Conservation (phyloP, 2,797 vertebrate genomes). For the Pseudochromis fuscus region DNA sequence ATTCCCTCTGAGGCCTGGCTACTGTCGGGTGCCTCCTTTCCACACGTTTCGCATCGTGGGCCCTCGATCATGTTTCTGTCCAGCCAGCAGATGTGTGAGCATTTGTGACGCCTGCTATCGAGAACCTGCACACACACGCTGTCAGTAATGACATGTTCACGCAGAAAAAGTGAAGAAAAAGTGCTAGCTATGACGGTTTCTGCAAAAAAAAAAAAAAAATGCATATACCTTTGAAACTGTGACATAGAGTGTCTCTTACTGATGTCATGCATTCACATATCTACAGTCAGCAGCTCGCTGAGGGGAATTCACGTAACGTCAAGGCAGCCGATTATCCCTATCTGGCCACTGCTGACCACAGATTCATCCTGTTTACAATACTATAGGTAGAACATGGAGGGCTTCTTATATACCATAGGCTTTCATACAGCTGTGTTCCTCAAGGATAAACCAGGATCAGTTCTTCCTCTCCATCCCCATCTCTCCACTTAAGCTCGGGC, state of each 20-base stretch:
- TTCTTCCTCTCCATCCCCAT: conserved; percentile 54
- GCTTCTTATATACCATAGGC: conserved; percentile 14
- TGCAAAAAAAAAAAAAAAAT: conserved; percentile 1
- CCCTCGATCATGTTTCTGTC: conserved; percentile 46
- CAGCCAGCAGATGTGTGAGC: conserved; percentile 30
- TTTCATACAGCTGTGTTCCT: conserved; percentile 55
- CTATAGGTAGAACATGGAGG: conserved; percentile 16
- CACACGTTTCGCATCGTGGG: conserved; percentile 49
- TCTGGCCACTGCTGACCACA: conserved; percentile 35
- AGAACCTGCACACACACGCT: conserved; percentile 32
- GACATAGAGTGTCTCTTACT: conserved; percentile 7
- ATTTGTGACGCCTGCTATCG: background rate
- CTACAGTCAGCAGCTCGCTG: conserved; percentile 38
- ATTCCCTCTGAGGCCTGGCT: conserved; percentile 64
- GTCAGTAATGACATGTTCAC: conserved; percentile 57
- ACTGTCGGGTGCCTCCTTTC: conserved; percentile 47
- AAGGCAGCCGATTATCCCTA: conserved; percentile 46
- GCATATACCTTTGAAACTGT: conserved; percentile 7
- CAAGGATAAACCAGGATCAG: conserved; percentile 68
- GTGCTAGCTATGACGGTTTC: conserved; percentile 39
- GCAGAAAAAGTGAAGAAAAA: conserved; percentile 50
- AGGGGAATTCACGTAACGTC: conserved; percentile 38
- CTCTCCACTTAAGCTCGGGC: conserved; percentile 52
- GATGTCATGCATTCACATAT: conserved; percentile 27
- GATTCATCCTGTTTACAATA: conserved; percentile 41